phyloP scores from a whole-genome alignment of 2,888 invertebrate species.

The Latheticus oryzae region DNA sequence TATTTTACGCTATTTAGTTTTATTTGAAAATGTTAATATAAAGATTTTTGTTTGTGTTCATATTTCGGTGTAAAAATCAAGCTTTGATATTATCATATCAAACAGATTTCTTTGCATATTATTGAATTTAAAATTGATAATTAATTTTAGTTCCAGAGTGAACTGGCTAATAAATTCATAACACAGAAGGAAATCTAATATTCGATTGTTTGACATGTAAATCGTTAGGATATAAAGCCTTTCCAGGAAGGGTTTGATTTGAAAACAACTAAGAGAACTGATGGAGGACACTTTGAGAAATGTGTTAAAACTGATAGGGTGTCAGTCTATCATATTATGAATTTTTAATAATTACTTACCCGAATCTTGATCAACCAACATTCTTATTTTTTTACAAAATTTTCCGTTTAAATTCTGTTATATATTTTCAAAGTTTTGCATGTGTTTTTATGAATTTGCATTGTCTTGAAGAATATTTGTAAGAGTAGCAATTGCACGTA shows the following conservation, averaged over 20 bases:
- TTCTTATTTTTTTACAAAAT: no score
- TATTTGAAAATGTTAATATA: no score
- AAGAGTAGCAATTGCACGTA: slow-evolving; percentile 35
- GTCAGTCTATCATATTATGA: no score
- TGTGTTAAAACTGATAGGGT: slow-evolving; percentile 38
- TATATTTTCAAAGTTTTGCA: no score
- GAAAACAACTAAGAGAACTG: slow-evolving; percentile 46
- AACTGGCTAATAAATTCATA: slow-evolving; percentile 55
- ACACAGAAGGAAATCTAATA: slow-evolving; percentile 53
- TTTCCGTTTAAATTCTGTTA: no score
- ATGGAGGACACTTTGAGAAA: slow-evolving; percentile 35
- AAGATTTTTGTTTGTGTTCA: no score
- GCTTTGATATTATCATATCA: slow-evolving; percentile 33
- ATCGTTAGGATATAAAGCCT: slow-evolving; percentile 51
- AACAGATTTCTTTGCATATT: slow-evolving; percentile 30
- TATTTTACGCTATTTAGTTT: no score
- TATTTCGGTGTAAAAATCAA: no score
- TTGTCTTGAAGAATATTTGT: slow-evolving; percentile 9
- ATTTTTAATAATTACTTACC: no score
- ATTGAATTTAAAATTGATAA: slow-evolving; percentile 38
- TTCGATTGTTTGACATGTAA: slow-evolving; percentile 56
- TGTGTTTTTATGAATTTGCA: slow-evolving; percentile 9
- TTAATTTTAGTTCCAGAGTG: slow-evolving; percentile 49
- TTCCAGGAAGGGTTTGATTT: no score
- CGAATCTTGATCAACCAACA: no score